Evolutionary conservation across 2,888 invertebrate species (phyloP), one percentile per base, ranked within the genome.

Genomic region (Rhorus exstirpatorius): DNA sequence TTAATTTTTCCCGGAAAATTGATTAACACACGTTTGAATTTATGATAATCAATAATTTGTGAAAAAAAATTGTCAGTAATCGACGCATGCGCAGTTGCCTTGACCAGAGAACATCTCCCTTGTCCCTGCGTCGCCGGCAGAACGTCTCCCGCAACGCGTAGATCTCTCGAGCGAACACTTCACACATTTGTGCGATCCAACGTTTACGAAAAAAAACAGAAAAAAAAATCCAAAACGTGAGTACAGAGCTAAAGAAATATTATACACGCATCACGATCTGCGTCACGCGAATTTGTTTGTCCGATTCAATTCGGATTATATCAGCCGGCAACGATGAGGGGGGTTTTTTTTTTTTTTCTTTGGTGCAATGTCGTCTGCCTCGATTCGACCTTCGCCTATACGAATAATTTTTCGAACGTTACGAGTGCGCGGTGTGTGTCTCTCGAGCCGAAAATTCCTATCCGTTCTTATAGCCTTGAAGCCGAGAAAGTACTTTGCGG

Each of bases 301-400:
- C 51, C 41, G 60, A 51, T 17, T 12, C n/a, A 72, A 41, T 65
- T 8, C 3, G 8, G 38, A 10, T 12, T 19, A 35, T 19, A n/a
- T 8, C 80, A 85, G 83, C 91, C 90, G 91, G 90, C 87, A 84
- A 35, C 79, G 84, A 72, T n/a, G n/a, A n/a, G n/a, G n/a, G n/a
- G n/a, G 75, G 81, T 79, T 75, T 77, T 75, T 71, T 53, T 17
- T 58, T 7, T 46, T 10, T 38, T 8, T 35, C 58, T 38, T 24
- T 1, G 14, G 2, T 21, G 78, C 72, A 86, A 89, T 88, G 88
- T 89, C 90, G 90, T 87, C 88, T 89, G 87, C 87, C 89, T 81
- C 78, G 65, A 68, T 67, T 71, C 68, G 80, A 83, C 82, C 79
- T 80, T 85, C 79, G 55, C 21, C 60, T 17, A 67, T 6, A 79